phyloP scores from a whole-genome alignment of 2,113 vertebrate species.

The Sinocyclocheilus rhinocerous region DNA sequence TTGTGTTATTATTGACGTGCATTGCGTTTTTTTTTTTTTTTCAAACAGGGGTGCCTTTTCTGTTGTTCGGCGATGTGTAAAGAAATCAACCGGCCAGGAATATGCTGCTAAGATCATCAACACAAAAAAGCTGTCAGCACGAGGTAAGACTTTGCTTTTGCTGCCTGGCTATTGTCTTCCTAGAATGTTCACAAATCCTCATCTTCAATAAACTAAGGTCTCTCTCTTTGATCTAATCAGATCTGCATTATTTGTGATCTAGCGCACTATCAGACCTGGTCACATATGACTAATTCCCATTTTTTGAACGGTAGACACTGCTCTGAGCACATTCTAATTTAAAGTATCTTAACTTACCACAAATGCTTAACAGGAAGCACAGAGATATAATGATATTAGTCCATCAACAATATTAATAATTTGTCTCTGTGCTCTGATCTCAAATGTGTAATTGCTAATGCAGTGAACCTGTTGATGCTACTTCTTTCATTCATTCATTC shows the following conservation, averaged over 20 bases:
- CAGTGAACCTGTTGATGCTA: background rate
- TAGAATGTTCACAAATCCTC: background rate
- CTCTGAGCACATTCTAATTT: background rate
- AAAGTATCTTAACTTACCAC: background rate
- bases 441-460: background rate
- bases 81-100: conserved; percentile 95
- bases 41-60: conserved; percentile 94
- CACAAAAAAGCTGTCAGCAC: conserved; percentile 97
- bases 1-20: background rate
- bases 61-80: conserved; percentile 94
- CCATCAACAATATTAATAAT: background rate
- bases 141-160: conserved; percentile 81
- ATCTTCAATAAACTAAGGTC: background rate
- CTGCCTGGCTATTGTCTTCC: background rate
- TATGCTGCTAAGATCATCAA: conserved; percentile 99
- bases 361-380: background rate
- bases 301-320: background rate
- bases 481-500: background rate
- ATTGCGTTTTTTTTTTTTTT: conserved; percentile 41
- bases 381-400: background rate
- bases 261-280: background rate
- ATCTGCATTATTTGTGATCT: background rate
- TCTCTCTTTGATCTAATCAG: background rate
- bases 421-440: background rate
- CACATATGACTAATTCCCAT: background rate